Evolutionary conservation across 2,113 vertebrate genomes (phyloP).

Genomic region (Muntiacus reevesi): DNA sequence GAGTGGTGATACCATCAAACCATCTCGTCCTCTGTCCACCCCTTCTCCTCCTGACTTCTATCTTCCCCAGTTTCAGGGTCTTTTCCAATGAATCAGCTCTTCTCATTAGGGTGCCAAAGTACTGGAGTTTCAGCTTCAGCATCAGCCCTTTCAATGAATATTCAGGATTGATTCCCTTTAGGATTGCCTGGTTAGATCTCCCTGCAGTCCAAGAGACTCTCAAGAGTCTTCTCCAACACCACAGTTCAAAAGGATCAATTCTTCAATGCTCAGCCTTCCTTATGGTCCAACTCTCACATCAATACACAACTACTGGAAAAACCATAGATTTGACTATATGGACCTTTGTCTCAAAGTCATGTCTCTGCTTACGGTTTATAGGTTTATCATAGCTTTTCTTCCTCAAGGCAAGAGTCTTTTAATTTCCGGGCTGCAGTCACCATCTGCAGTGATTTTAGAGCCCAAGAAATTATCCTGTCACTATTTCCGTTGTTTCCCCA

Average conservation of each 20-base stretch:
- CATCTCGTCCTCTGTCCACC: background rate
- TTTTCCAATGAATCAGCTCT: background rate
- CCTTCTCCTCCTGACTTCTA: background rate
- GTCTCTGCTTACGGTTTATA: background rate
- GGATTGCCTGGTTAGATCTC: background rate
- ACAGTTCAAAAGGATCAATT: background rate
- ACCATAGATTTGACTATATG: background rate
- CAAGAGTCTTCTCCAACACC: background rate
- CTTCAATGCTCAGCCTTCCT: background rate
- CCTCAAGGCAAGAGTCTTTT: background rate
- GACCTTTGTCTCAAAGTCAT: background rate
- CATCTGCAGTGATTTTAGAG: background rate
- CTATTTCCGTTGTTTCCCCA: background rate
- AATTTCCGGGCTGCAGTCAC: background rate
- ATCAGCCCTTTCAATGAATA: background rate
- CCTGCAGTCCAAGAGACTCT: background rate
- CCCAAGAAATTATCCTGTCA: background rate
- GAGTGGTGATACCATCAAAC: background rate
- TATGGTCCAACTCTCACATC: background rate
- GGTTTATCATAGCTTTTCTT: background rate
- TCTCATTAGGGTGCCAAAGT: background rate
- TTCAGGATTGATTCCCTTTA: background rate
- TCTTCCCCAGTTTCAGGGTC: background rate
- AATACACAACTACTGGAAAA: background rate
- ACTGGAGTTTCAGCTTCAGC: background rate